Percentiles rank a stretch among this genome's conserved stretches.
Evolutionary conservation across 2,113 vertebrate species (phyloP).

Genomic region (Hymenochirus boettgeri): DNA sequence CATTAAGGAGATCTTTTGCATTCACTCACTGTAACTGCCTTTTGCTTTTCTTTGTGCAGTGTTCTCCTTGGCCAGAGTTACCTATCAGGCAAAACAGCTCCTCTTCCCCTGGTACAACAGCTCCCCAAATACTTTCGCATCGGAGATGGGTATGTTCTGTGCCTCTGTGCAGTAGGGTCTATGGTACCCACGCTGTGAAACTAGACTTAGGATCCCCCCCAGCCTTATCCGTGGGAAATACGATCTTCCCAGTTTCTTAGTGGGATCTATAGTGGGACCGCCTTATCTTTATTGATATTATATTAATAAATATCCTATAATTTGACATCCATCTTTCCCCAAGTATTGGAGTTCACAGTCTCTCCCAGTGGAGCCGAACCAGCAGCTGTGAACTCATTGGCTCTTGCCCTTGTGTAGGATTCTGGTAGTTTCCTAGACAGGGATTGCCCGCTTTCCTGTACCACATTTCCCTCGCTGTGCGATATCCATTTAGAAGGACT

Average conservation of each 20-base stretch:
- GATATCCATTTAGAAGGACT: too few relatives aligned
- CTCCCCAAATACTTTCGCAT: conserved; percentile 77
- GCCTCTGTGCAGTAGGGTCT: not conserved
- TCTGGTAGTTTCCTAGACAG: not conserved
- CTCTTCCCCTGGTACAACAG: conserved; percentile 78
- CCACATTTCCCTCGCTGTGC: too few relatives aligned
- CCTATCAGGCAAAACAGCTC: conserved; percentile 72
- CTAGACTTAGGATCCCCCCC: not conserved
- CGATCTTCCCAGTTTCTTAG: not conserved
- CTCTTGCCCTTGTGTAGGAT: not conserved
- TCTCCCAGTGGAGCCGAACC: too few relatives aligned
- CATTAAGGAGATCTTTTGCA: not conserved
- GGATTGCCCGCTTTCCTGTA: too few relatives aligned
- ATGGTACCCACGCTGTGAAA: not conserved
- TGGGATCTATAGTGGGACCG: too few relatives aligned
- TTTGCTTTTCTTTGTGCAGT: conserved; percentile 63
- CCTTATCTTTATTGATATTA: too few relatives aligned
- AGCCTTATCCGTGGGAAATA: not conserved
- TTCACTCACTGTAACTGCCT: not conserved
- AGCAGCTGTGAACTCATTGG: too few relatives aligned
- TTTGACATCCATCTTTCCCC: too few relatives aligned
- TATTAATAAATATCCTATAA: too few relatives aligned
- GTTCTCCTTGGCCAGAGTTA: conserved; percentile 86
- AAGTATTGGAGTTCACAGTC: too few relatives aligned
- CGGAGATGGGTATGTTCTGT: conserved; percentile 70